phyloP scores from a whole-genome alignment of 2,113 vertebrate species.

The Halcyon malimbica region DNA sequence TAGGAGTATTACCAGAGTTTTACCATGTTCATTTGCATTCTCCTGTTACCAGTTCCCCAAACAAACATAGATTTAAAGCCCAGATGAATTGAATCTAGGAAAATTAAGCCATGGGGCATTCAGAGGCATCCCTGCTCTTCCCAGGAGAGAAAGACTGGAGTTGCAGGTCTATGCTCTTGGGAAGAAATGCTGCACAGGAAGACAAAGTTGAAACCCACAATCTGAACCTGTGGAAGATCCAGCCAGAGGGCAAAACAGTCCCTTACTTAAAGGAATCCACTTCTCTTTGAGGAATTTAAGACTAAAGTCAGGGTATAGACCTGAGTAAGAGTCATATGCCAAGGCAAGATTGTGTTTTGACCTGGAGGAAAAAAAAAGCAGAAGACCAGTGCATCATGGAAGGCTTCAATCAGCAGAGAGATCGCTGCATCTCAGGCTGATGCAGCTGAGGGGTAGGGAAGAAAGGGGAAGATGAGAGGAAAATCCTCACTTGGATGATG shows the following conservation, averaged over 20 bases:
- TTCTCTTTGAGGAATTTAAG: background rate
- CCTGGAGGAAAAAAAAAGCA: background rate
- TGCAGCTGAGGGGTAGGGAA: rapidly evolving
- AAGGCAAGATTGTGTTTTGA: background rate
- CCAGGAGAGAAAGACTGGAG: background rate
- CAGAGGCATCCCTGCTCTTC: background rate
- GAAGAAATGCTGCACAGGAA: background rate
- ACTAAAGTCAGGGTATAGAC: background rate
- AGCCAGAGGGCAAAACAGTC: rapidly evolving
- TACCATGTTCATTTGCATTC: background rate
- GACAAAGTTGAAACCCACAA: background rate
- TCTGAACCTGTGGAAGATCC: background rate
- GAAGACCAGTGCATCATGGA: background rate
- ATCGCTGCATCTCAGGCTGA: background rate
- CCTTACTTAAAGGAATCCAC: background rate
- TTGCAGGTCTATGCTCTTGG: background rate
- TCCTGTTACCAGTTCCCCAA: background rate
- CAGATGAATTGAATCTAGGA: background rate
- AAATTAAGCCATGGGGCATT: background rate
- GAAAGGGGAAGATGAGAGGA: background rate
- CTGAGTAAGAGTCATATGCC: background rate
- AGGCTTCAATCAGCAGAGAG: background rate
- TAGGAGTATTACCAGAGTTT: background rate
- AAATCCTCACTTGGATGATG: background rate
- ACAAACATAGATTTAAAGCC: background rate